These are phyloP conservation scores for Hexactinellida sp. DNA, from an alignment of 37 sponge, comb jelly and placozoan species.

Conservation along the genomic window DNA sequence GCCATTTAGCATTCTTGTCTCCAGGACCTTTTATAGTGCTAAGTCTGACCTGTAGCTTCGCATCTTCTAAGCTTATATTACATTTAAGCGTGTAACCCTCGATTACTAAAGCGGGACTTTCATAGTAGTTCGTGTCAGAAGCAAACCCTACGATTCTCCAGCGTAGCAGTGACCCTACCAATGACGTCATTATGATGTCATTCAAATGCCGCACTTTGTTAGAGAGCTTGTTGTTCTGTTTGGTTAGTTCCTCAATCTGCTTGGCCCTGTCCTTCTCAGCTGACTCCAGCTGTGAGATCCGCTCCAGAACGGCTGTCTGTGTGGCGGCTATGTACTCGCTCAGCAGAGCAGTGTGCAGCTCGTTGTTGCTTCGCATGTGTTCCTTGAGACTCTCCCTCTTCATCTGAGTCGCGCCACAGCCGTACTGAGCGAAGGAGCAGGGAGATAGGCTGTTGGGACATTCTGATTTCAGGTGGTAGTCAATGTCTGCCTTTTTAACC, in stretches of 20 bases:
- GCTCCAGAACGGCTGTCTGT: neutral
- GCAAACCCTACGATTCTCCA: neutral
- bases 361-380: neutral
- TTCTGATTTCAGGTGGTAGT: neutral
- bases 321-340: neutral
- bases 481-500: neutral
- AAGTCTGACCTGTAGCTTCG: neutral
- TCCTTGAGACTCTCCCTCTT: neutral
- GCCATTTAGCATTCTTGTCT: neutral
- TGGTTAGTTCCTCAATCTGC: neutral
- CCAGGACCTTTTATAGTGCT: neutral
- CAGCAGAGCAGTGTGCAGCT: neutral
- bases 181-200: neutral
- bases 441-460: neutral
- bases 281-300: neutral
- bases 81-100: neutral
- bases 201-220: neutral
- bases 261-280: neutral
- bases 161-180: neutral
- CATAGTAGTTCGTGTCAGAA: neutral
- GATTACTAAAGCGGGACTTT: neutral
- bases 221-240: neutral
- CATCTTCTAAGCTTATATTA: neutral
- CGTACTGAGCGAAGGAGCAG: neutral
- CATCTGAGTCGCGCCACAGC: neutral